Base-by-base conservation (phyloP, 2,113 vertebrate genomes). In the Petroica traversi region DNA sequence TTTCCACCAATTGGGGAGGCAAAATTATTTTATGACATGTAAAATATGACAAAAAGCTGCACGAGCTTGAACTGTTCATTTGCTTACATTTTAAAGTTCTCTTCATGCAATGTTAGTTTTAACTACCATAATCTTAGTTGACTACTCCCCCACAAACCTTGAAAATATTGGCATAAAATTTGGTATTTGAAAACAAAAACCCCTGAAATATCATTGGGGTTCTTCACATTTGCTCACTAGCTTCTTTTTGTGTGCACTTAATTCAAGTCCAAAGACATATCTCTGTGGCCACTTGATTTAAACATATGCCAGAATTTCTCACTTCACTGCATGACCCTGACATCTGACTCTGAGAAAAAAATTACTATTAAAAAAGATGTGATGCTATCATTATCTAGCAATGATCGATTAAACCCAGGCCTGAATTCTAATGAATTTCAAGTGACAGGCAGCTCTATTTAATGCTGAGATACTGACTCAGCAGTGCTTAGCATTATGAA, bases 1-100 rank as follows among this genome's bases (percentile, higher is more conserved):
- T 41, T 33, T 2, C 9, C 14, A 40, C 9, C 11, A 55, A 0
- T 1, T 33, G 9, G 73, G 18, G 16, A 73, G 7, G 4, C 10
- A 81, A 61, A 73, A 28, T 43, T 93, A 43, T 48, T 77, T 62
- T 62, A 41, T 64, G 14, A 52, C 68, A 61, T 20, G 2, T 18
- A 49, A 87, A 87, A 36, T 64, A 61, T n/a, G 17, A 36, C 12
- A n/a, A 2, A 24, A 83, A 68, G 4, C 31, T 91, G 26, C 26
- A 72, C 4, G n/a, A 62, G 5, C 19, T 77, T 74, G n/a, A 85
- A 17, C 10, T n/a, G 5, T 31, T 19, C 2, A 40, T 48, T 68
- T 31, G 19, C 19, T 72, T 72, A 14, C 5, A 84, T 69, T 83
- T 45, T 24, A 75, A 28, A 41, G 31, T 36, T 66, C 20, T 41